Percentiles rank a stretch among this genome's conserved stretches.
Evolutionary conservation across 2,888 invertebrate species (phyloP).

Genomic region (Dynastes grantii): DNA sequence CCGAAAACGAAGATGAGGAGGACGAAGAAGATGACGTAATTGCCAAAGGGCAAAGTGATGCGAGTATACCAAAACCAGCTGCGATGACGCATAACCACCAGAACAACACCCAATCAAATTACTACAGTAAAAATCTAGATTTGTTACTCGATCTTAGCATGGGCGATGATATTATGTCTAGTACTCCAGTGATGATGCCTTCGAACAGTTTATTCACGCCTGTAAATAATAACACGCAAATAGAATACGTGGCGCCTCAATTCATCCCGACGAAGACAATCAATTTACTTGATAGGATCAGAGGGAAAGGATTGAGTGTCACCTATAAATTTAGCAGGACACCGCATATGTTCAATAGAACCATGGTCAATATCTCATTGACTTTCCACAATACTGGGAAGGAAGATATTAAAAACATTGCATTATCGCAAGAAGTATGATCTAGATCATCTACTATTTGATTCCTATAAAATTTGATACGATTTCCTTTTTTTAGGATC

Average conservation of each 20-base stretch:
- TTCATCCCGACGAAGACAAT: constrained; percentile 75
- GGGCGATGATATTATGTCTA: constrained; percentile 76
- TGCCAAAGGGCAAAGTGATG: not conserved
- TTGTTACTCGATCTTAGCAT: constrained; percentile 87
- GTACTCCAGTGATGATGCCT: constrained; percentile 86
- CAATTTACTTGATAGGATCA: constrained; percentile 82
- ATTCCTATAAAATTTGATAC: not conserved
- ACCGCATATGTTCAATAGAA: constrained; percentile 86
- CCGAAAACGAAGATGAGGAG: constrained; percentile 55
- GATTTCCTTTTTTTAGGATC: constrained; percentile 68
- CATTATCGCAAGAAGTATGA: constrained; percentile 83
- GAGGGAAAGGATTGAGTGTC: constrained; percentile 79
- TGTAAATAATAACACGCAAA: constrained; percentile 63
- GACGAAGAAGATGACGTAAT: constrained; percentile 64
- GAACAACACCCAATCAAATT: constrained; percentile 30
- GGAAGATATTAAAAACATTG: constrained; percentile 79
- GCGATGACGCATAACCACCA: constrained; percentile 1
- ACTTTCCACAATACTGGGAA: constrained; percentile 82
- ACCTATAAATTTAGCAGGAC: constrained; percentile 82
- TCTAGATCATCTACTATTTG: not conserved
- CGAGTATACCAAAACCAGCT: constrained; percentile 20
- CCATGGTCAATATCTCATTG: constrained; percentile 88
- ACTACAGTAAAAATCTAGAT: constrained; percentile 75
- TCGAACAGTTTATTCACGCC: constrained; percentile 79
- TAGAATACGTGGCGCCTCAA: constrained; percentile 76